Evolutionary conservation across 2,113 vertebrate species (phyloP).

Genomic region (Nanorana parkeri): DNA sequence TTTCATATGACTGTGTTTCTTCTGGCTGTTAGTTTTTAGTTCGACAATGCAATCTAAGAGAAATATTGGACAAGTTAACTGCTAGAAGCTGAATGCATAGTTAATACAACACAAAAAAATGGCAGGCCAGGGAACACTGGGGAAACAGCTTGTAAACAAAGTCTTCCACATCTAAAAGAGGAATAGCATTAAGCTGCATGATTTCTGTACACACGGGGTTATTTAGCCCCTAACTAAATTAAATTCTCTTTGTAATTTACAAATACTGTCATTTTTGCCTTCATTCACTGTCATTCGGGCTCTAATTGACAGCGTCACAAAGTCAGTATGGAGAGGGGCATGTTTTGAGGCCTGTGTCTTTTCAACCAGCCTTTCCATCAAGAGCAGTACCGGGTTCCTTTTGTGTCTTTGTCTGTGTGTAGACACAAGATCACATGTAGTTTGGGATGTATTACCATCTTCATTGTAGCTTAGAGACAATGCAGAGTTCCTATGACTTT

Average conservation of each 20-base stretch:
- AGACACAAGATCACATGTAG: constrained; percentile 33
- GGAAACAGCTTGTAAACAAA: constrained; percentile 30
- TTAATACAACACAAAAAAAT: constrained; percentile 19
- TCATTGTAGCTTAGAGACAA: constrained; percentile 5
- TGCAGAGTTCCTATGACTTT: constrained; percentile 31
- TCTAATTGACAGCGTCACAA: constrained; percentile 49
- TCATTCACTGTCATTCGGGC: constrained; percentile 37
- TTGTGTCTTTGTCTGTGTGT: constrained; percentile 31
- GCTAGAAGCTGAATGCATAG: background rate
- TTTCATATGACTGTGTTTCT: too few relatives aligned
- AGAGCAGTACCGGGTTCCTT: constrained; percentile 7
- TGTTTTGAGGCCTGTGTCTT: constrained; percentile 39
- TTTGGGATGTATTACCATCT: constrained; percentile 13
- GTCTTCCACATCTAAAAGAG: background rate
- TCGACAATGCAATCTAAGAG: background rate
- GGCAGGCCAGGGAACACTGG: background rate
- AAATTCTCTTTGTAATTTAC: constrained; percentile 51
- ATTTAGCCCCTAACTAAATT: constrained; percentile 49
- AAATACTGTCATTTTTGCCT: constrained; percentile 51
- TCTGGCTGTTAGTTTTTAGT: background rate
- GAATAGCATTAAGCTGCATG: constrained; percentile 5
- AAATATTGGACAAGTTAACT: background rate
- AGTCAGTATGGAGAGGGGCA: constrained; percentile 14
- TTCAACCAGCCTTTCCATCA: constrained; percentile 50
- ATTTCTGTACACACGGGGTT: constrained; percentile 23